Evolutionary conservation across 2,888 invertebrate genomes (phyloP), one percentile per base, ranked within the genome.

Genomic region (Seira musarum): DNA sequence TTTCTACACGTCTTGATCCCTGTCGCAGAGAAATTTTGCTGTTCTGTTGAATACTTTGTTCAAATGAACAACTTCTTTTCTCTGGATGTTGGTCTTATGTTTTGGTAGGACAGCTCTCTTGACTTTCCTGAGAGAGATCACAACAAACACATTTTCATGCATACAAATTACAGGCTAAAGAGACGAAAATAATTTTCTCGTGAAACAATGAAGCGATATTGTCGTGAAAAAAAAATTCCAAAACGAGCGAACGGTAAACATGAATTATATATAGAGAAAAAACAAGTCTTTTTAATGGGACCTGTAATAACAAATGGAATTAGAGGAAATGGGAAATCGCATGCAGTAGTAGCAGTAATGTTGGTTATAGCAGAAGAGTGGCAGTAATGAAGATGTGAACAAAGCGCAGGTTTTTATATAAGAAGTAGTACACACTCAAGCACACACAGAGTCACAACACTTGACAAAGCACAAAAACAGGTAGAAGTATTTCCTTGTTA

Each of bases 81-180:
- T 69, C 66, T 69, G 60, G 40, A 8, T 40, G n/a, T 30, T 8
- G 53, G 53, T 53, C n/a, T 53, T 2, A 60, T 60, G 74, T 65
- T 66, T 57, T 74, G 75, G 40, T 72, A 72, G 72, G 78, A 80
- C 79, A 80, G 79, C 79, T 80, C 75, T 75, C 79, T 80, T 80
- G 79, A 80, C 79, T 80, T 80, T 80, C 79, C 79, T 80, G 79
- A 80, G 71, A 71, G 71, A 71, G 73, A 80, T 80, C 79, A 80
- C 79, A 30, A 30, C 30, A 79, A 57, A 73, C 79, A 80, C 79
- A 80, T 80, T 80, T 80, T 67, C 79, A 80, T 68, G 73, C 73
- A 80, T 80, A 73, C 68, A 78, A 73, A 80, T 80, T 80, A 80
- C 63, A 46, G 73, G 69, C 68, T 69, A 73, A 73, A 73, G 68